Base-by-base conservation (phyloP, 1,140 invertebrate genomes). In the Galleria mellonella region DNA sequence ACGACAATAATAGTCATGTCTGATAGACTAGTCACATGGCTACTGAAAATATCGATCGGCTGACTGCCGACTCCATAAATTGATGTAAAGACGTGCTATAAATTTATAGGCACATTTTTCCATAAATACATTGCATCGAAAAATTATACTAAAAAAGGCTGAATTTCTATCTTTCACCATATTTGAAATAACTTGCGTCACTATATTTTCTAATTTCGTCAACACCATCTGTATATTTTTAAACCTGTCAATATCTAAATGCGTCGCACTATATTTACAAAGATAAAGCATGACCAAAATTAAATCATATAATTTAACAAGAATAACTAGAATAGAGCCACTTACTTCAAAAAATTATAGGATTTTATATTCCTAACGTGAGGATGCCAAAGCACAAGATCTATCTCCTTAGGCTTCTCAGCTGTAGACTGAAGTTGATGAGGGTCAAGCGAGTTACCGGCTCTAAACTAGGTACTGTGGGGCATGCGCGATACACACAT, bases 331-430 rank as follows among this genome's bases (percentile, higher is more conserved):
- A n/a, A n/a, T n/a, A n/a, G n/a, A n/a, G n/a, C 1, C 55, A 81
- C 79, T 83, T 63, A 83, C 79, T 79, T 79, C 71, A 60, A 59
- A 61, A 64, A 63, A 71, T 51, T 62, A 63, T 70, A 74, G 66
- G 72, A 67, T 77, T 73, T 72, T 78, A 69, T 72, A 61, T 70
- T 77, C 71, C 72, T 74, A 55, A 57, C 38, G 48, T 51, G 55
- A 36, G 33, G 32, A 43, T 52, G n/a, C 33, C 42, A 53, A 58
- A 60, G 50, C 59, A 55, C 60, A 49, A 56, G 48, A 42, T 62
- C 55, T 55, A 55, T 64, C 57, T 51, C 63, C 62, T 70, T 62
- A 52, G 62, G 52, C 44, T 55, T 60, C 66, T 64, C 72, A 79
- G 72, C 68, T 75, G 75, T 73, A 51, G 56, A 83, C 74, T 81